phyloP scores from a whole-genome alignment of 2,888 invertebrate species.

The Nephrotoma appendiculata region DNA sequence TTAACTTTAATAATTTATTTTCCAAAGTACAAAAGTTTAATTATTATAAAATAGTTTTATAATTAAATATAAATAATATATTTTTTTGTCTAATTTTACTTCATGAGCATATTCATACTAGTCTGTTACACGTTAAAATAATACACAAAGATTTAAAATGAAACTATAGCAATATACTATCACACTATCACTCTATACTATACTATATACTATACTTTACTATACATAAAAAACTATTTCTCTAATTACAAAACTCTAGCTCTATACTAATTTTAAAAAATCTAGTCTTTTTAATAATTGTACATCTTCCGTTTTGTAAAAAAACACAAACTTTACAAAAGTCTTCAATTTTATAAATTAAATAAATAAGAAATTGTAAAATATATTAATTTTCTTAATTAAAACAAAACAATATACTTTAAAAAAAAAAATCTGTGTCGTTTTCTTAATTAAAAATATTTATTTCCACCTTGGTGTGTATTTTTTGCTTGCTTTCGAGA shows the following conservation, averaged over 20 bases:
- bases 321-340: background rate
- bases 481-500: background rate
- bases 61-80: background rate
- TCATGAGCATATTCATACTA: background rate
- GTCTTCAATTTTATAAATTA: background rate
- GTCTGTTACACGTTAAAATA: background rate
- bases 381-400: background rate
- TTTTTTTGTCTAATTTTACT: background rate
- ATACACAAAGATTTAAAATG: background rate
- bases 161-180: background rate
- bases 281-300: background rate
- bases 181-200: background rate
- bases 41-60: background rate
- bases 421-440: background rate
- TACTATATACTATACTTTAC: background rate
- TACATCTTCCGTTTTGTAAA: background rate
- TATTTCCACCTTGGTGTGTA: background rate
- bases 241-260: background rate
- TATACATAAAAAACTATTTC: background rate
- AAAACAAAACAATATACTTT: background rate
- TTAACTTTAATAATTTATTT: background rate
- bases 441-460: background rate
- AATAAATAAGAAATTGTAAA: background rate
- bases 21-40: background rate
- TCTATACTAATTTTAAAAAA: background rate